Base-by-base conservation (phyloP, 2,797 vertebrate species). In the Triplophysa bombifrons region DNA sequence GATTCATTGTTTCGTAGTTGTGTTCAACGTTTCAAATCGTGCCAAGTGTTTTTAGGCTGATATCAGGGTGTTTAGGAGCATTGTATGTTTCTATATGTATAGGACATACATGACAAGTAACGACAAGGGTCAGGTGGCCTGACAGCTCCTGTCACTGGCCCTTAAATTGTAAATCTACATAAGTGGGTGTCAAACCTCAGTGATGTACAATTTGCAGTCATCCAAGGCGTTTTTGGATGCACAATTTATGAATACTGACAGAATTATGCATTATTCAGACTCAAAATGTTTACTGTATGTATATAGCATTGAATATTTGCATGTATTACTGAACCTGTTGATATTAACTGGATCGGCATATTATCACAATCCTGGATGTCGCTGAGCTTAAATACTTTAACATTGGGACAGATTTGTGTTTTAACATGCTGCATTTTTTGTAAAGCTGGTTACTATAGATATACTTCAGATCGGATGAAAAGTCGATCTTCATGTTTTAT, bases 401-500 rank as follows among this genome's bases (percentile, higher is more conserved):
- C 77, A 27, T 68, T 41, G 2, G 66, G 14, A 7, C 25, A 22
- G 46, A 22, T 30, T 25, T 51, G 12, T n/a, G 11, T 2, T 75
- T 70, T 51, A 2, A 25, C 19, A 3, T 75, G 12, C 56, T 67
- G 56, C 66, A 56, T 20, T 41, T 80, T 74, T 64, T 34, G 51
- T 19, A 78, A 70, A 56, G 19, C 30, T 68, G 76, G 73, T 2
- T 41, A 16, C 25, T 27, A 0, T 27, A 27, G 38, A 17, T 72
- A 70, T 30, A 72, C 61, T 82, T 85, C 34, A 73, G 77, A 80
- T 58, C 13, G 66, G 72, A 86, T 85, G 56, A 82, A 87, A 82
- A 86, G 70, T n/a, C 74, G 55, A 46, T 30, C 14, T 84, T 91
- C 88, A 91, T 92, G 71, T 86, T 83, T 93, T 68, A 89, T 93